Percentiles rank a stretch among this genome's conserved stretches.
Conservation (phyloP, 2,113 vertebrate genomes). For the Diadophis punctatus region DNA sequence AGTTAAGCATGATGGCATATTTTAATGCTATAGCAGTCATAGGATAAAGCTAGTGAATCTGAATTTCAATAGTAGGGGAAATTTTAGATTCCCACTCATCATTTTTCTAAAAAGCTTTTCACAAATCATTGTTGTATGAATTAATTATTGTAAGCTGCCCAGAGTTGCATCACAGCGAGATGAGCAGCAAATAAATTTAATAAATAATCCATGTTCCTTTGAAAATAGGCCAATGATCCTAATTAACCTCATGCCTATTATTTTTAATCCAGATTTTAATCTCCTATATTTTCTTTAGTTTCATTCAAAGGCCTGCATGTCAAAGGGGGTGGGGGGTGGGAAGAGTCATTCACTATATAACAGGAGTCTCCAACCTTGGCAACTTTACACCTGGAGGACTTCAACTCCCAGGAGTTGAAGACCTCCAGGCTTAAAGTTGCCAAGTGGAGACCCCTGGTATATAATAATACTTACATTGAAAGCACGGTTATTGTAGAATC, state of each 20-base stretch:
- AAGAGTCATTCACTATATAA: neutral
- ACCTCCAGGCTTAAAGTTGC: too few species aligned
- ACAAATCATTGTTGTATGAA: neutral
- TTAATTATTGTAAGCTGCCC: neutral
- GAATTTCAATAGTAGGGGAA: neutral
- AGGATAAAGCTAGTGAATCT: neutral
- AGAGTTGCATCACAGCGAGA: neutral
- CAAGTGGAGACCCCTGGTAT: too few species aligned
- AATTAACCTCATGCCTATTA: neutral
- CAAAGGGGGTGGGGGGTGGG: neutral
- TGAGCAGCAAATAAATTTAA: neutral
- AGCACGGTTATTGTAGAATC: conserved; percentile 22
- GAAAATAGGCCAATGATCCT: neutral
- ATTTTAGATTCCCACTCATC: neutral
- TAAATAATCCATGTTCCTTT: neutral
- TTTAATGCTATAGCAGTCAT: neutral
- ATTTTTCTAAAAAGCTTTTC: neutral
- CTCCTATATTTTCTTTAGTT: too few species aligned
- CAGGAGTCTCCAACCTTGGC: too few species aligned
- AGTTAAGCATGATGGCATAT: neutral
- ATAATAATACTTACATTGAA: conserved; percentile 12
- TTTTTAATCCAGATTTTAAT: neutral
- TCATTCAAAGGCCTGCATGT: neutral
- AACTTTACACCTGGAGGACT: too few species aligned
- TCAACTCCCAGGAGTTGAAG: too few species aligned